Conservation (phyloP, 35 echinoderm and acorn worm genomes). For the Heliocidaris tuberculata region DNA sequence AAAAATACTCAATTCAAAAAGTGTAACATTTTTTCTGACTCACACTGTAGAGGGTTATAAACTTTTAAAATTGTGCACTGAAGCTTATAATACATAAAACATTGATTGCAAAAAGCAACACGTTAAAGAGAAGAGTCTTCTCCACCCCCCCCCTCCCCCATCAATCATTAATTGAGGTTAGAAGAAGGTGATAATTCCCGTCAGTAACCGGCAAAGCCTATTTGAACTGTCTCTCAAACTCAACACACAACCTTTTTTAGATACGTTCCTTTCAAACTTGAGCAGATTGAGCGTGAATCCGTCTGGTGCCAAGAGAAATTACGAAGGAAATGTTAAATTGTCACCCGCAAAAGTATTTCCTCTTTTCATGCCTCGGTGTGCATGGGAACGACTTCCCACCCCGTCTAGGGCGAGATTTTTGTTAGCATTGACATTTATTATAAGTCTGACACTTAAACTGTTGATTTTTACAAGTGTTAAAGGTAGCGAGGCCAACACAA, state of each 20-base stretch:
- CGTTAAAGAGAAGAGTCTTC: neutral
- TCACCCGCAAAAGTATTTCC: constrained; percentile 30
- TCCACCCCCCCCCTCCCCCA: neutral
- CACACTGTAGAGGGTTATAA: too few species aligned
- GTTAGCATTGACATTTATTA: constrained; percentile 18
- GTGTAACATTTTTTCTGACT: too few species aligned
- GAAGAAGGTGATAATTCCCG: neutral
- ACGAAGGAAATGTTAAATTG: constrained; percentile 42
- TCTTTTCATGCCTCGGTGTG: neutral
- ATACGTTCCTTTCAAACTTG: neutral
- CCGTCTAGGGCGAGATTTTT: neutral
- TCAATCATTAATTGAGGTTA: neutral
- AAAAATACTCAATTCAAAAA: neutral
- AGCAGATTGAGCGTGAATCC: constrained; percentile 14
- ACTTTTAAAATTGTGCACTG: too few species aligned
- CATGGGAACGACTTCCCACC: constrained; percentile 22
- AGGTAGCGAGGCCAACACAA: too few species aligned
- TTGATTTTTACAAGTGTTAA: neutral
- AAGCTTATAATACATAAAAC: too few species aligned
- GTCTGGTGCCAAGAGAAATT: constrained; percentile 35
- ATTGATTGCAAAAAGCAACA: too few species aligned
- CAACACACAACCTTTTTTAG: neutral
- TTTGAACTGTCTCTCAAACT: constrained; percentile 3
- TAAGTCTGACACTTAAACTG: neutral
- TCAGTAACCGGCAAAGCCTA: neutral